Percentiles rank a stretch among this genome's conserved stretches.
phyloP scores from a whole-genome alignment of 2,113 vertebrate genomes.

The Dolichallabes microphthalmus region DNA sequence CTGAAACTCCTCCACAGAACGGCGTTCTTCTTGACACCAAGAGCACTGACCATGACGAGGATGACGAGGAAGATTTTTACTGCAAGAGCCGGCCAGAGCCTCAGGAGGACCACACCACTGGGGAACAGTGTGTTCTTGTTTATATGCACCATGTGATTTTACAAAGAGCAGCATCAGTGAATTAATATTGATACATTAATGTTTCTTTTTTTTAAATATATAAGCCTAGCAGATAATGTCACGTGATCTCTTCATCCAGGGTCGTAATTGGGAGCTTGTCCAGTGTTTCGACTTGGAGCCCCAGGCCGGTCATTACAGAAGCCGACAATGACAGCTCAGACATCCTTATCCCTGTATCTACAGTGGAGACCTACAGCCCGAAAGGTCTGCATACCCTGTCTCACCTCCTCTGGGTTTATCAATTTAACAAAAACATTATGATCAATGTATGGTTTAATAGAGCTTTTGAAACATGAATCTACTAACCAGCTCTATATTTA shows the following conservation, averaged over 20 bases:
- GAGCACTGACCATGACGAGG: slow-evolving; percentile 72
- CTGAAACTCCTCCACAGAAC: slow-evolving; percentile 61
- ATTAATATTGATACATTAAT: not conserved
- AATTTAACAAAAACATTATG: too few relatives aligned
- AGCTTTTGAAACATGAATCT: too few relatives aligned
- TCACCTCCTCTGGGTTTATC: not conserved
- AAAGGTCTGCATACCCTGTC: slow-evolving; percentile 70
- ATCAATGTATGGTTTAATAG: too few relatives aligned
- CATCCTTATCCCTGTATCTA: slow-evolving; percentile 83
- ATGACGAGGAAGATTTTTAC: slow-evolving; percentile 68
- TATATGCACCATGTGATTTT: not conserved
- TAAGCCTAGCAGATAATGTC: not conserved
- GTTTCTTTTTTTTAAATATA: not conserved
- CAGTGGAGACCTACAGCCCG: slow-evolving; percentile 72
- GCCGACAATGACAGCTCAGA: slow-evolving; percentile 74
- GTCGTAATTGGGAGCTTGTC: slow-evolving; percentile 75
- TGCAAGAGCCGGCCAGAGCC: slow-evolving; percentile 60
- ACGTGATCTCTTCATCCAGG: slow-evolving; percentile 62
- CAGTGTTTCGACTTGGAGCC: slow-evolving; percentile 83
- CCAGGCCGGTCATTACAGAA: slow-evolving; percentile 78
- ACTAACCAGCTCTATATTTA: too few relatives aligned
- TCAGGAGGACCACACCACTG: slow-evolving; percentile 55
- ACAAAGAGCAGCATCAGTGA: not conserved
- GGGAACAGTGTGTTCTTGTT: slow-evolving; percentile 70
- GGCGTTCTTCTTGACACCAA: slow-evolving; percentile 63